Percentiles rank a stretch among this genome's conserved stretches.
phyloP scores from a whole-genome alignment of 2,797 vertebrate species.

The Triplophysa yarkandensis region DNA sequence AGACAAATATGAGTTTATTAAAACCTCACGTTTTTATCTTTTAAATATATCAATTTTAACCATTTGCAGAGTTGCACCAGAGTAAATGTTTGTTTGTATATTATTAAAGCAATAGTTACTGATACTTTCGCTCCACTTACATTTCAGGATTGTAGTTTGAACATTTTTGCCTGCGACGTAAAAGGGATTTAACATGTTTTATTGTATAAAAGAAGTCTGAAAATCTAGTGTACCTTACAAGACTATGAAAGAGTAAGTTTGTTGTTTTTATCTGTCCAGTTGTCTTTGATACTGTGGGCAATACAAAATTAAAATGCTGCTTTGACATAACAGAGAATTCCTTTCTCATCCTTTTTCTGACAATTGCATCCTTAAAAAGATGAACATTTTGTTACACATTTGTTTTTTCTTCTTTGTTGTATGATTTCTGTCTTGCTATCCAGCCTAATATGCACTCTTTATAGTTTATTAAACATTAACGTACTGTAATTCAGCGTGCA shows the following conservation, averaged over 20 bases:
- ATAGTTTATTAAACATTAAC: slow-evolving; percentile 59
- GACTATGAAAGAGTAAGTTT: slow-evolving; percentile 4
- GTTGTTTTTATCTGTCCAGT: slow-evolving; percentile 14
- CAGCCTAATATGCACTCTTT: slow-evolving; percentile 60
- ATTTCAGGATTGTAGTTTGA: slow-evolving; percentile 33
- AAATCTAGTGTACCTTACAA: slow-evolving; percentile 5
- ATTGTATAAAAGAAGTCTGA: slow-evolving; percentile 20
- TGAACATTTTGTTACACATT: slow-evolving; percentile 46
- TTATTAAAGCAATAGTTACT: slow-evolving; percentile 36
- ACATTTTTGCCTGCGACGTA: slow-evolving; percentile 20
- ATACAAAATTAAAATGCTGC: slow-evolving; percentile 70
- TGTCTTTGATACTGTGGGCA: slow-evolving; percentile 76
- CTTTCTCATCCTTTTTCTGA: slow-evolving; percentile 47
- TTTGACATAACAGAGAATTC: slow-evolving; percentile 59
- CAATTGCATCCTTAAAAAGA: slow-evolving; percentile 54
- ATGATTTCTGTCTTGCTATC: slow-evolving; percentile 39
- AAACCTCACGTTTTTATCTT: background rate
- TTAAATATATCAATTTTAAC: slow-evolving; percentile 3
- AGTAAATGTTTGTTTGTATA: slow-evolving; percentile 35
- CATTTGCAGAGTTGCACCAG: slow-evolving; percentile 20
- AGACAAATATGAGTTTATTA: background rate
- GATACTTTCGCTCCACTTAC: slow-evolving; percentile 24
- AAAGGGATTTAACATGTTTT: slow-evolving; percentile 42
- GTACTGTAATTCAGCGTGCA: slow-evolving; percentile 81
- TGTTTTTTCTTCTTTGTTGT: slow-evolving; percentile 49